Base-by-base conservation (phyloP, 1,140 invertebrate genomes). In the Heliconius hermathena region DNA sequence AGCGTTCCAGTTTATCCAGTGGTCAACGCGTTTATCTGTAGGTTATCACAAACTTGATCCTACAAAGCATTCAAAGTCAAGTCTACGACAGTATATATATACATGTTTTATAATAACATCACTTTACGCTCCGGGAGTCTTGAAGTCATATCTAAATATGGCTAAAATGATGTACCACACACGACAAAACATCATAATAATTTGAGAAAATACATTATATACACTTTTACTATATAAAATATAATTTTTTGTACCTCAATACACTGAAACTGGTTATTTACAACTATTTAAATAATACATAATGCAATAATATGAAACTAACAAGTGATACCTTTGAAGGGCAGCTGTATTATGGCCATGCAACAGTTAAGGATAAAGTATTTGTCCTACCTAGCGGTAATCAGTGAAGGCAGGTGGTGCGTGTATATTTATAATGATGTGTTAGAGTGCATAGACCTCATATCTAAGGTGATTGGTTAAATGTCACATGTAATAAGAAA, bases 131-230 rank as follows among this genome's bases (percentile, higher is more conserved):
- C 82, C 84, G 82, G 83, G 84, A 82, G 86, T 85, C 89, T 89
- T 90, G 84, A 82, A 77, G 80, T 87, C 81, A 89, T 87, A 87
- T 89, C 83, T 88, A 83, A 88, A 91, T 89, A 88, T 85, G 83
- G 85, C 83, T 91, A 86, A 87, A 92, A 89, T 89, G 88, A 89
- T 76, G 83, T 81, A 78, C 85, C 84, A 88, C 85, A 89, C 82
- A 79, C 84, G 81, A 77, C 82, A 78, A 82, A 84, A 83, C 78
- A 87, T 84, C 84, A 83, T 60, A 60, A n/a, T 80, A 29, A 73
- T 77, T 33, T 71, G 46, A 41, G 60, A 70, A 72, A 72, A 72
- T 38, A 66, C 26, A 13, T 66, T 11, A n/a, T 66, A 5, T 26
- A 66, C 60, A 66, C 60, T 16, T 66, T 29, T 4, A 66, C 0